phyloP scores from a whole-genome alignment of 2,888 invertebrate species.

The Phalera bucephala region DNA sequence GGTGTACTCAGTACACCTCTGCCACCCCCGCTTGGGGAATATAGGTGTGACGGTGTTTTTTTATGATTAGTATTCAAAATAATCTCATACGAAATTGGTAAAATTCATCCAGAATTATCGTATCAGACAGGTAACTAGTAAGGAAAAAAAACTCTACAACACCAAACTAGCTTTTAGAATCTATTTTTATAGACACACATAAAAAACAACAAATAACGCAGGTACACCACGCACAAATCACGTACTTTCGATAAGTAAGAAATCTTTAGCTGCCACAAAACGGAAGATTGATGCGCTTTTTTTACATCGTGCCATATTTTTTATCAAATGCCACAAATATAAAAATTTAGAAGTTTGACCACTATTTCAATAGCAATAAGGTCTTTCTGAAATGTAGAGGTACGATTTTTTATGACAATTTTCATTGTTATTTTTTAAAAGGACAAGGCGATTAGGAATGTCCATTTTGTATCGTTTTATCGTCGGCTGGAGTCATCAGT shows the following conservation, averaged over 20 bases:
- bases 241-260: slow-evolving; percentile 30
- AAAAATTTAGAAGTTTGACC: slow-evolving; percentile 6
- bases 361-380: background rate
- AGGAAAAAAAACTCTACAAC: too few relatives aligned
- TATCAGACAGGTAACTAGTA: too few relatives aligned
- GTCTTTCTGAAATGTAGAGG: slow-evolving; percentile 30
- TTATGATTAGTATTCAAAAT: too few relatives aligned
- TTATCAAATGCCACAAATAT: slow-evolving; percentile 14
- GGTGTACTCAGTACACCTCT: too few relatives aligned
- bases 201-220: slow-evolving; percentile 29
- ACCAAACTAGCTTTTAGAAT: too few relatives aligned
- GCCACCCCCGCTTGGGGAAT: too few relatives aligned
- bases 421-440: slow-evolving; percentile 67
- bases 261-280: slow-evolving; percentile 44
- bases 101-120: too few relatives aligned
- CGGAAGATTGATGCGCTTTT: slow-evolving; percentile 66
- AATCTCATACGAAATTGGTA: too few relatives aligned
- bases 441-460: slow-evolving; percentile 75
- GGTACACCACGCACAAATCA: slow-evolving; percentile 48
- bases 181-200: too few relatives aligned
- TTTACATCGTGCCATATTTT: slow-evolving; percentile 44
- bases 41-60: too few relatives aligned
- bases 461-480: slow-evolving; percentile 71
- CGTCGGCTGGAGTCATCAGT: slow-evolving; percentile 43
- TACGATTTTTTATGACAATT: slow-evolving; percentile 47